phyloP scores from a whole-genome alignment of 2,888 invertebrate species.

The Sminthurides aquaticus region DNA sequence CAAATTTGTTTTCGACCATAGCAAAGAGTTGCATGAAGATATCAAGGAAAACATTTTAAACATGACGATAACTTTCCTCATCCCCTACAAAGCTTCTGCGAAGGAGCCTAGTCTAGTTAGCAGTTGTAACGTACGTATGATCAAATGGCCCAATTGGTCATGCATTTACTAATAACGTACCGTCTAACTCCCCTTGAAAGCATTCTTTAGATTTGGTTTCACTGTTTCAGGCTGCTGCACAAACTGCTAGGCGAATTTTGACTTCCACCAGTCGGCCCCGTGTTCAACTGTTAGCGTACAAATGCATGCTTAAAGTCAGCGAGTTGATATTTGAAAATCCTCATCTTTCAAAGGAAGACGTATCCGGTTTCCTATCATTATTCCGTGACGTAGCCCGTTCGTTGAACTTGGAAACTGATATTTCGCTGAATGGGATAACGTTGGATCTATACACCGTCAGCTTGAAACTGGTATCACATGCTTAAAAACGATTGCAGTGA shows the following conservation, averaged over 20 bases:
- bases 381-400: slow-evolving; percentile 9
- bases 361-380: not conserved
- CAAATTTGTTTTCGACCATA: slow-evolving; percentile 9
- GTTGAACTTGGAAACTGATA: not conserved
- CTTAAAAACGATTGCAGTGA: not conserved
- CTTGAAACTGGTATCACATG: slow-evolving; percentile 3
- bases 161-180: too few relatives aligned
- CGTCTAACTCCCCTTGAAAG: not conserved
- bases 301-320: slow-evolving; percentile 5
- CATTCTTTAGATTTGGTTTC: not conserved
- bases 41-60: slow-evolving; percentile 3
- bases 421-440: slow-evolving; percentile 1
- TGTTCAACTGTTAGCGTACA: slow-evolving; percentile 5
- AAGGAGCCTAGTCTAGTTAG: slow-evolving; percentile 4
- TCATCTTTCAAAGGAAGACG: not conserved
- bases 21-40: not conserved
- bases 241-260: not conserved
- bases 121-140: slow-evolving; percentile 15
- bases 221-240: slow-evolving; percentile 14
- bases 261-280: not conserved
- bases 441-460: slow-evolving; percentile 11
- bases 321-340: slow-evolving; percentile 13
- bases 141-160: too few relatives aligned
- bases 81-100: slow-evolving; percentile 1
- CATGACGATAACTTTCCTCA: not conserved